Evolutionary conservation across 2,888 invertebrate species (phyloP), one percentile per base, ranked within the genome.

Genomic region (Torymus tubicola): DNA sequence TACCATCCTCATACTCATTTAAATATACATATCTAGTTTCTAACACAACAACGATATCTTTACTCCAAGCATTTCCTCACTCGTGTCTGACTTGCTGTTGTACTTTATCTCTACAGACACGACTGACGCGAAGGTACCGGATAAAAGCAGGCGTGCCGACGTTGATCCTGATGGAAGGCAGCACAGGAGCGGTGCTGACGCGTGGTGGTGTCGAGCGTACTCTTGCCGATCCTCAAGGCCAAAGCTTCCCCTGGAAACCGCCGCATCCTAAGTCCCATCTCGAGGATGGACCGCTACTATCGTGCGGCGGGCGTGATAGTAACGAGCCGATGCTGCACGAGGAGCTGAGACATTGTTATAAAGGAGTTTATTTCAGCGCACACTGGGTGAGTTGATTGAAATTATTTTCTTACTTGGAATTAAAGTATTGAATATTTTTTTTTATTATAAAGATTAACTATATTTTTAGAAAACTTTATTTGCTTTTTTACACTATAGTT

Each of bases 311-410:
- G 61, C 87, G 89, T 61, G 89, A 87, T 84, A 89, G 89, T 85
- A 91, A 90, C 83, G 90, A 91, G 71, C 90, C 88, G 52, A 92
- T 91, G 86, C 88, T 92, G 21, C 94, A 94, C 86, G 92, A 93
- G 21, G 93, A 94, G 81, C 89, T 95, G 21, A 93, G 94, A 0
- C 92, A 92, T 85, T 94, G 93, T 84, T 93, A 95, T 74, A 94
- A 94, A 86, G 96, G 96, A 60, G 94, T 97, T 86, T 96, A 96
- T 89, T 97, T 97, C 90, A 96, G 96, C 79, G 97, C 97, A 21
- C 95, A 96, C 90, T 97, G 97, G 97, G 97, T 97, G 91, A 92
- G 93, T 80, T 5, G 42, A 42, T 31, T 21, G 21, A 21, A 8
- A 42, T 42, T 8, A 5, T 42, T 1, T 42, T 8, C 0, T 42